Conservation (phyloP, 2,113 vertebrate species). For the Protobothrops mucrosquamatus region DNA sequence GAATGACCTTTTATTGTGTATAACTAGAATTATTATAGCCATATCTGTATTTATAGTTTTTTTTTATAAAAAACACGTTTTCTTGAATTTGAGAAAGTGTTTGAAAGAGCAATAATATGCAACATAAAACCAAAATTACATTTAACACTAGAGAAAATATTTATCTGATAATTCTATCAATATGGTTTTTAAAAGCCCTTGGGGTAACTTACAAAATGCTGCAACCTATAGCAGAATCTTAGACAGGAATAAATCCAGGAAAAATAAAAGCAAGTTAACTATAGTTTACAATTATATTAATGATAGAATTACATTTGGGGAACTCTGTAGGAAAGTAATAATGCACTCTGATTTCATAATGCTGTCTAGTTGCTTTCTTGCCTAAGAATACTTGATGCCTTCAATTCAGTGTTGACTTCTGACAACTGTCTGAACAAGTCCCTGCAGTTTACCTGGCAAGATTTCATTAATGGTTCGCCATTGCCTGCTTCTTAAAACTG, state of each 20-base stretch:
- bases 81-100: neutral
- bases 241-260: neutral
- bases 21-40: neutral
- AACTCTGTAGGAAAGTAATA: constrained; percentile 5
- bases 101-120: neutral
- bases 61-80: constrained; percentile 14
- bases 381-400: neutral
- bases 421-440: neutral
- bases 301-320: constrained; percentile 22
- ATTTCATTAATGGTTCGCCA: neutral
- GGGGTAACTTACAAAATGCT: neutral
- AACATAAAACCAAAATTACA: neutral
- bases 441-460: neutral
- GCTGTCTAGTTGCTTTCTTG: constrained; percentile 10
- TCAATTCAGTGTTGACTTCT: neutral
- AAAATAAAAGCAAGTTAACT: constrained; percentile 18
- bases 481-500: neutral
- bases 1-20: constrained; percentile 36
- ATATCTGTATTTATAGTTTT: neutral
- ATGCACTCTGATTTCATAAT: neutral
- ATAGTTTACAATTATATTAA: neutral
- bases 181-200: neutral
- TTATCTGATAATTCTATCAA: neutral
- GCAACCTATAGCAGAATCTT: constrained; percentile 14
- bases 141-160: neutral